Evolutionary conservation across 1,140 invertebrate species (phyloP).

Genomic region (Sycophila sp.): DNA sequence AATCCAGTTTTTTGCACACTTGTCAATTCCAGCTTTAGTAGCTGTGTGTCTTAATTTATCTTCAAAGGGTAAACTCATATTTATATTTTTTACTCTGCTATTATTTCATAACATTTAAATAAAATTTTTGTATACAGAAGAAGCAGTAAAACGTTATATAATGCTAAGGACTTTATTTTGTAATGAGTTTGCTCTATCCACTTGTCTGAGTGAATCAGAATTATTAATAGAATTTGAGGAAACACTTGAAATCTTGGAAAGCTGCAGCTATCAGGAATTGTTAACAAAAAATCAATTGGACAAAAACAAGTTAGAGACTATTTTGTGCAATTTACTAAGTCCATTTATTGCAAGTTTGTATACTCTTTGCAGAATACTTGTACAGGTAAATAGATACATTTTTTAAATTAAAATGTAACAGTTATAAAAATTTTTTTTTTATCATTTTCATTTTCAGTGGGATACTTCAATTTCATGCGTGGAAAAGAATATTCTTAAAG

Average conservation of each 20-base stretch:
- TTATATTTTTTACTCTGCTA: constrained; percentile 20
- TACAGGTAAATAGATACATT: constrained; percentile 54
- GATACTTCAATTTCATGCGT: constrained; percentile 42
- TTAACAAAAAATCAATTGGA: constrained; percentile 35
- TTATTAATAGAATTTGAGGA: constrained; percentile 67
- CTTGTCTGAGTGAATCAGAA: constrained; percentile 50
- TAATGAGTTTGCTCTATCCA: constrained; percentile 68
- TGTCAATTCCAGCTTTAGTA: constrained; percentile 72
- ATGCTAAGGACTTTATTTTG: constrained; percentile 67
- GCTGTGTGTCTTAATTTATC: constrained; percentile 58
- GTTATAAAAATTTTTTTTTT: constrained; percentile 21
- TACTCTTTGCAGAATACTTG: constrained; percentile 57
- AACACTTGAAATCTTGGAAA: constrained; percentile 59
- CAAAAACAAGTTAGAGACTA: constrained; percentile 56
- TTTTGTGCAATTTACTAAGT: constrained; percentile 65
- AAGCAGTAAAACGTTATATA: constrained; percentile 60
- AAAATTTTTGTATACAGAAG: constrained; percentile 53
- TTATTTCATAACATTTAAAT: constrained; percentile 21
- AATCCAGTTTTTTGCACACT: constrained; percentile 77
- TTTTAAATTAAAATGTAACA: constrained; percentile 8
- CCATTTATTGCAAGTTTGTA: constrained; percentile 66
- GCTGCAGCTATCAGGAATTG: constrained; percentile 58
- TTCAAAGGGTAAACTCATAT: constrained; percentile 52
- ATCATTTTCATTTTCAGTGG: constrained; percentile 59
- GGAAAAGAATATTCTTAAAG: constrained; percentile 50